Base-by-base conservation (phyloP, 2,113 vertebrate species). In the Pionites leucogaster region DNA sequence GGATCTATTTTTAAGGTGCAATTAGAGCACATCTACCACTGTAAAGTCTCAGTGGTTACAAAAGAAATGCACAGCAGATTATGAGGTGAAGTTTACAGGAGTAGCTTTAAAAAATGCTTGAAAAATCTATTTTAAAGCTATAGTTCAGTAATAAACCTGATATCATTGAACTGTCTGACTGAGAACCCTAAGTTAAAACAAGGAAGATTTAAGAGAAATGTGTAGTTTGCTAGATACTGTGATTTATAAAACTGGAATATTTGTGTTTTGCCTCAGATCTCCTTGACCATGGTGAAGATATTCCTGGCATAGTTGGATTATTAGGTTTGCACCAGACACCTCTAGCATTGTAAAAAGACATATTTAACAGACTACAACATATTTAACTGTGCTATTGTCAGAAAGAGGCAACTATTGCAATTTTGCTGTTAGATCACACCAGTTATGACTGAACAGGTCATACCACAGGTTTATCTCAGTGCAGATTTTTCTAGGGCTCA, bases 401-500 rank as follows among this genome's bases (percentile, higher is more conserved):
- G 81, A 82, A 74, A 94, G 59, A 90, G 37, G 62, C 41, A 88
- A 74, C 35, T 37, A 31, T 23, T 78, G 39, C 57, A 83, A 44
- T 50, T 67, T 25, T 76, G 39, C 31, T 91, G 20, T 74, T 69
- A 84, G 28, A 65, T 86, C 13, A 41, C 47, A 59, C 15, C 9
- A 59, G 52, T 86, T 88, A 84, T 24, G 49, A 76, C n/a, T 71
- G 60, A 90, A 79, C 35, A 70, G 55, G 63, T 89, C 52, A 93
- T 75, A 86, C 65, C 33, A 78, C 70, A 93, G 29, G 23, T 62
- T 71, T 82, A 74, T 84, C 55, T 86, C 72, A 76, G 69, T 44
- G 35, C 91, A 53, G 52, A 82, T 87, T 95, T 95, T 91, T 95
- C 77, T 62, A 83, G 81, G 72, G 74, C 57, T 77, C n/a, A 93